Conservation (phyloP, 2,888 invertebrate species). For the Auanema freiburgensis region DNA sequence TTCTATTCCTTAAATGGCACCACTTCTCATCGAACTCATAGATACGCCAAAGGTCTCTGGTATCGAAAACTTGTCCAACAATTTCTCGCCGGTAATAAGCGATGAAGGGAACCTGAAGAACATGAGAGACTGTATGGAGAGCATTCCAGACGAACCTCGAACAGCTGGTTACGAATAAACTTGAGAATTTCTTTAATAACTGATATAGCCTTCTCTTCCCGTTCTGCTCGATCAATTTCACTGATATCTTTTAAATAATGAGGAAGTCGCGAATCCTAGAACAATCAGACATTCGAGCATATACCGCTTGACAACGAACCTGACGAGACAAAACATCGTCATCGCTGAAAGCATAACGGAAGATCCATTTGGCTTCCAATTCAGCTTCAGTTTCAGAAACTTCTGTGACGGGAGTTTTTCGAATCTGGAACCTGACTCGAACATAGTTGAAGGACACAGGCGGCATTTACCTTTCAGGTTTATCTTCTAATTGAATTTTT, state of each 20-base stretch:
- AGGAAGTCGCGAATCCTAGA: background rate
- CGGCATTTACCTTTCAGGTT: conserved; percentile 68
- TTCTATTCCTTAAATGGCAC: conserved; percentile 45
- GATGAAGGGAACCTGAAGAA: conserved; percentile 83
- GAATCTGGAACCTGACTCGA: conserved; percentile 33
- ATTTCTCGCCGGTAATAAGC: conserved; percentile 98
- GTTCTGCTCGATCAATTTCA: background rate
- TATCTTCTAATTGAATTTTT: conserved; percentile 73
- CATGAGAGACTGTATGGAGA: background rate
- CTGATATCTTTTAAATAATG: conserved; percentile 6
- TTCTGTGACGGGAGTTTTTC: conserved; percentile 56
- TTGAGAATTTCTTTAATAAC: conserved; percentile 31
- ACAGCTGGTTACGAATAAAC: conserved; percentile 31
- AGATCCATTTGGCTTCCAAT: conserved; percentile 96
- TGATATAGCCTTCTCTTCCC: conserved; percentile 10
- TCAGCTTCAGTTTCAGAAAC: conserved; percentile 76
- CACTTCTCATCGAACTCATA: conserved; percentile 90
- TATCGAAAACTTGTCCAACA: conserved; percentile 77
- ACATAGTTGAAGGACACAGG: background rate
- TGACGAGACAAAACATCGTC: conserved; percentile 20
- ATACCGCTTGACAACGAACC: background rate
- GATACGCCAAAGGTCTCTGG: conserved; percentile 96
- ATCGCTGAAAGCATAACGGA: conserved; percentile 81
- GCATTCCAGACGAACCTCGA: conserved; percentile 20
- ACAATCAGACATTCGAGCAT: background rate